Percentiles rank a stretch among this genome's conserved stretches.
These are phyloP conservation scores for Pseudois nayaur DNA, from an alignment of 2,113 vertebrate species.

Conservation along the genomic window DNA sequence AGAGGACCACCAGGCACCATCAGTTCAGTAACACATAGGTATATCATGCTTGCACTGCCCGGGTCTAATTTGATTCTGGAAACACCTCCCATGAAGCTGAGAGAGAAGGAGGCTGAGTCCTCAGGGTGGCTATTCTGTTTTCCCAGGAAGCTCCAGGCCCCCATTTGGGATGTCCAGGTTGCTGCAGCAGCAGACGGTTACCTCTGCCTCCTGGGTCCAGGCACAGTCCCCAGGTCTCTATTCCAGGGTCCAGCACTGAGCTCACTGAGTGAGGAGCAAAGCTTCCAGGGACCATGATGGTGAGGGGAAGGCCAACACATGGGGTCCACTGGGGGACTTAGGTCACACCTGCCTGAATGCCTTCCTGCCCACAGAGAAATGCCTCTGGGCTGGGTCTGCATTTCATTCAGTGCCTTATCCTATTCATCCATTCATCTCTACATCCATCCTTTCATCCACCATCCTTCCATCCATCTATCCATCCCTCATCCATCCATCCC, in stretches of 20 bases:
- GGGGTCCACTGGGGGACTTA: too few relatives aligned
- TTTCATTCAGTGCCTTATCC: not conserved
- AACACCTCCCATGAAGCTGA: rapidly evolving
- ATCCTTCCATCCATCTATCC: not conserved
- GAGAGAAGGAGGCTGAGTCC: not conserved
- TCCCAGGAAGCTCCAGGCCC: not conserved
- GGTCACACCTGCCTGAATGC: not conserved
- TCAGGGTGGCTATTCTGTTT: not conserved
- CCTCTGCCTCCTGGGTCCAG: not conserved
- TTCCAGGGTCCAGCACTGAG: rapidly evolving
- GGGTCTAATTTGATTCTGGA: not conserved
- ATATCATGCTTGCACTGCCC: rapidly evolving
- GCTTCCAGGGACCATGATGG: rapidly evolving
- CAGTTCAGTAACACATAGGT: rapidly evolving
- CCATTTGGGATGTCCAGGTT: too few relatives aligned
- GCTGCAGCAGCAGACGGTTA: not conserved
- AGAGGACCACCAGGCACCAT: rapidly evolving
- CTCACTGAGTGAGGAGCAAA: rapidly evolving
- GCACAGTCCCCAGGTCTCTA: rapidly evolving
- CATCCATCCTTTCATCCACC: not conserved
- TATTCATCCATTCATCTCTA: not conserved
- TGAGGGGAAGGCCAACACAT: rapidly evolving
- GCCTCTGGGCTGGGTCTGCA: not conserved
- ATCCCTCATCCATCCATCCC: not conserved
- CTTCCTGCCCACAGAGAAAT: not conserved